A percentile compares a stretch with the other conserved stretches of the same genome.
These are phyloP conservation scores for Leptopilina drosophilae DNA, from an alignment of 2,888 invertebrate species.

Conservation along the genomic window DNA sequence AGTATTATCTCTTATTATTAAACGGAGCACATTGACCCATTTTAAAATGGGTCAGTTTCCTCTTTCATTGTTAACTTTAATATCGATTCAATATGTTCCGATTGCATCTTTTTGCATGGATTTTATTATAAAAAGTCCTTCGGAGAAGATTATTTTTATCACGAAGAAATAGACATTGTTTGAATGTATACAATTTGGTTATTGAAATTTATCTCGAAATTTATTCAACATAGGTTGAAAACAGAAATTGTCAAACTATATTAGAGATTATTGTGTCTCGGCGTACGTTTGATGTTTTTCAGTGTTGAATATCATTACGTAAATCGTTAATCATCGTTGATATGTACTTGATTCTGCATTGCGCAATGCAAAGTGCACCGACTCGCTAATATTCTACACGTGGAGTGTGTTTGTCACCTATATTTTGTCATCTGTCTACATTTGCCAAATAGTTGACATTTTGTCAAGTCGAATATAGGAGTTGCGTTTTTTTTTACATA, in stretches of 20 bases:
- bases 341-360: slow-evolving; percentile 21
- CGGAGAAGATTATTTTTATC: not conserved
- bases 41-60: slow-evolving; percentile 28
- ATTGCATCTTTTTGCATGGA: slow-evolving; percentile 20
- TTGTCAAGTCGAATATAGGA: not conserved
- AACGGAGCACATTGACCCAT: slow-evolving; percentile 16
- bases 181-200: not conserved
- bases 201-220: not conserved
- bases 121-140: not conserved
- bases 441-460: slow-evolving; percentile 35
- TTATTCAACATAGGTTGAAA: not conserved
- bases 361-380: slow-evolving; percentile 32
- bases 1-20: slow-evolving; percentile 8
- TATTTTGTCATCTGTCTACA: slow-evolving; percentile 16
- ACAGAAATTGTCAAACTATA: not conserved
- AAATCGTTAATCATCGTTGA: slow-evolving; percentile 10
- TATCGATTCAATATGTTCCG: slow-evolving; percentile 32
- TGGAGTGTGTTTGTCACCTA: slow-evolving; percentile 21
- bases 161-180: not conserved
- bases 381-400: slow-evolving; percentile 32
- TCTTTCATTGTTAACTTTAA: slow-evolving; percentile 23
- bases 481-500: not conserved
- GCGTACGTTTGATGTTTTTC: not conserved
- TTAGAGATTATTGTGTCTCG: not conserved
- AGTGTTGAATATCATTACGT: slow-evolving; percentile 5